phyloP scores from a whole-genome alignment of 2,888 invertebrate species.

The Heliconius erato region DNA sequence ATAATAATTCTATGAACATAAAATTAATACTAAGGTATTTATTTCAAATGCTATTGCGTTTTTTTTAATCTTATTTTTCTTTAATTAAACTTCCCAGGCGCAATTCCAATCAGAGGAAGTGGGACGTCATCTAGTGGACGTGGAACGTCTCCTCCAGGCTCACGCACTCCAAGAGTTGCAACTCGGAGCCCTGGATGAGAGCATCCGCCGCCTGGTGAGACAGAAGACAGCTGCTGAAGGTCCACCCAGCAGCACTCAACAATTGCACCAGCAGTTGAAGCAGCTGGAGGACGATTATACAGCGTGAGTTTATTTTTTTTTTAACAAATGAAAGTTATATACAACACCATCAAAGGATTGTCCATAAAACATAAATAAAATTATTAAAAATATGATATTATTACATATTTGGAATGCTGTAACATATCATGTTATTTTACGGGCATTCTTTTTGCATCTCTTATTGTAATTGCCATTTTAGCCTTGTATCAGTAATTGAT shows the following conservation, averaged over 20 bases:
- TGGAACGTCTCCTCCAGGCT: constrained; percentile 97
- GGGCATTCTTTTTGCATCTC: too few relatives aligned
- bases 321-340: too few relatives aligned
- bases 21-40: too few relatives aligned
- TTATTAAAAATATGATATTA: too few relatives aligned
- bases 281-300: constrained; percentile 92
- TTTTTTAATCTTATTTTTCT: background rate
- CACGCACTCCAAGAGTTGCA: constrained; percentile 97
- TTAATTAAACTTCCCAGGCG: constrained; percentile 70
- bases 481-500: too few relatives aligned
- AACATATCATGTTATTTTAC: too few relatives aligned
- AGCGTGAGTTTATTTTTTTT: constrained; percentile 67
- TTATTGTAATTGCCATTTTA: background rate
- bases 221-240: constrained; percentile 69
- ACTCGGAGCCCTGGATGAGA: constrained; percentile 95
- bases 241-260: constrained; percentile 89
- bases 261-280: constrained; percentile 90
- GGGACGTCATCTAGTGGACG: constrained; percentile 96
- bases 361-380: too few relatives aligned
- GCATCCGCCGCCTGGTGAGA: constrained; percentile 91
- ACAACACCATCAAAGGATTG: too few relatives aligned
- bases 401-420: too few relatives aligned
- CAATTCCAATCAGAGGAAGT: constrained; percentile 93
- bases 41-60: too few relatives aligned
- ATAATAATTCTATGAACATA: too few relatives aligned